Percentiles rank a stretch among this genome's conserved stretches.
Evolutionary conservation across 2,888 invertebrate species (phyloP).

Genomic region (Cantharis rufa): DNA sequence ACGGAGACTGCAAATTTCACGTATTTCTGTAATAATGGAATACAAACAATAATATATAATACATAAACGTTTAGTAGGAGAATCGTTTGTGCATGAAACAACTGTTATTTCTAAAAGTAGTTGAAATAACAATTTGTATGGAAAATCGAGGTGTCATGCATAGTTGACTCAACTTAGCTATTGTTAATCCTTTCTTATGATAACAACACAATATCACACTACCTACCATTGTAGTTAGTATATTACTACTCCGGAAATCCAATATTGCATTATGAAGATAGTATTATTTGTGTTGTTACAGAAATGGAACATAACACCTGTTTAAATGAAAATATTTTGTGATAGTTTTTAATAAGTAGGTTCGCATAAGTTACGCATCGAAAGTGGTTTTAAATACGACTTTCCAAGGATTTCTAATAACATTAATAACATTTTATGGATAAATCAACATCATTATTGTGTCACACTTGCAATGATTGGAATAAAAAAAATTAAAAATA

Average conservation of each 20-base stretch:
- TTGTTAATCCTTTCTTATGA: constrained; percentile 10
- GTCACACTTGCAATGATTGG: not conserved
- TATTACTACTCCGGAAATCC: constrained; percentile 17
- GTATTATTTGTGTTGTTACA: not conserved
- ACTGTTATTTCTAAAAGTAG: not conserved
- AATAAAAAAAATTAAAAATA: not conserved
- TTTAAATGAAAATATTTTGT: not conserved
- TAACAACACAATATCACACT: not conserved
- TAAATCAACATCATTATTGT: not conserved
- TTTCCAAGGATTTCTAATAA: not conserved
- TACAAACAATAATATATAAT: not conserved
- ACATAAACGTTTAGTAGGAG: not conserved
- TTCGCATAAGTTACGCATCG: constrained; percentile 16
- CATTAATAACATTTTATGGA: not conserved
- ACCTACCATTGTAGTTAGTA: constrained; percentile 10
- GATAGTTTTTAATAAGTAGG: constrained; percentile 8
- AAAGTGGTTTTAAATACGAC: constrained; percentile 10
- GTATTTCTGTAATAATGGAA: too few relatives aligned
- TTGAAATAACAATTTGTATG: constrained; percentile 14
- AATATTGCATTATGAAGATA: not conserved
- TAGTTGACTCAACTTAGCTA: constrained; percentile 18
- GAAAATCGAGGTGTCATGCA: constrained; percentile 20
- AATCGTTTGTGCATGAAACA: not conserved
- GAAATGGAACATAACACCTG: not conserved
- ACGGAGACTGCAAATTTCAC: too few relatives aligned